phyloP scores from a whole-genome alignment of 2,113 vertebrate species.

The Sinocyclocheilus maitianheensis region DNA sequence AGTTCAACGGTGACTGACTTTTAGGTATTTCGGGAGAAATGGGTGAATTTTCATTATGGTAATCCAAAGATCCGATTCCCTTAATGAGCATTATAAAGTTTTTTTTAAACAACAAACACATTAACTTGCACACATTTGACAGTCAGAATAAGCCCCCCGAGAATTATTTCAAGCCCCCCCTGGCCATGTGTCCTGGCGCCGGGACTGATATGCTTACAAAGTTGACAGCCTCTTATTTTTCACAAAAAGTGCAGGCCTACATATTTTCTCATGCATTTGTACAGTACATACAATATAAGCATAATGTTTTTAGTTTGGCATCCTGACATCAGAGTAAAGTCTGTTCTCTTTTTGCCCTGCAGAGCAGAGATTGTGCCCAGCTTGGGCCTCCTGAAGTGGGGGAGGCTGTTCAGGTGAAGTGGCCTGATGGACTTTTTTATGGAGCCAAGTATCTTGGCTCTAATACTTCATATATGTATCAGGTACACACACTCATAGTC shows the following conservation, averaged over 20 bases:
- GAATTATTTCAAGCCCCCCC: too few relatives aligned
- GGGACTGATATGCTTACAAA: neutral
- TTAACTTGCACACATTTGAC: too few relatives aligned
- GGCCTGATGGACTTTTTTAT: conserved; percentile 95
- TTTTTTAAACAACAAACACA: too few relatives aligned
- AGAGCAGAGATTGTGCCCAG: conserved; percentile 92
- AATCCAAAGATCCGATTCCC: too few relatives aligned
- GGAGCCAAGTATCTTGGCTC: conserved; percentile 92
- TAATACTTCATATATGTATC: conserved; percentile 89
- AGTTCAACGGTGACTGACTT: too few relatives aligned
- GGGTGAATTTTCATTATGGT: too few relatives aligned
- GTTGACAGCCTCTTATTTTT: neutral
- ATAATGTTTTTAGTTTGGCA: neutral
- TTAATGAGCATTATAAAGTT: too few relatives aligned
- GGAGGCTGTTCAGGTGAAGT: conserved; percentile 93
- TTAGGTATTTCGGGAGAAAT: too few relatives aligned
- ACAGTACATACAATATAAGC: neutral
- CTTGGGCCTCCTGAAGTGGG: conserved; percentile 90
- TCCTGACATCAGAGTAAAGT: neutral
- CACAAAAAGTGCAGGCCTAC: neutral
- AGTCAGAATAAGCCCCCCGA: too few relatives aligned
- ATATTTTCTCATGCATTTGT: neutral
- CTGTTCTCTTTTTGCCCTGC: conserved; percentile 20
- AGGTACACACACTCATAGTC: conserved; percentile 74
- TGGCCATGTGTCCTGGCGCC: too few relatives aligned